Base-by-base conservation (phyloP, 2,888 invertebrate genomes). In the Gymnoscelis rufifasciata region DNA sequence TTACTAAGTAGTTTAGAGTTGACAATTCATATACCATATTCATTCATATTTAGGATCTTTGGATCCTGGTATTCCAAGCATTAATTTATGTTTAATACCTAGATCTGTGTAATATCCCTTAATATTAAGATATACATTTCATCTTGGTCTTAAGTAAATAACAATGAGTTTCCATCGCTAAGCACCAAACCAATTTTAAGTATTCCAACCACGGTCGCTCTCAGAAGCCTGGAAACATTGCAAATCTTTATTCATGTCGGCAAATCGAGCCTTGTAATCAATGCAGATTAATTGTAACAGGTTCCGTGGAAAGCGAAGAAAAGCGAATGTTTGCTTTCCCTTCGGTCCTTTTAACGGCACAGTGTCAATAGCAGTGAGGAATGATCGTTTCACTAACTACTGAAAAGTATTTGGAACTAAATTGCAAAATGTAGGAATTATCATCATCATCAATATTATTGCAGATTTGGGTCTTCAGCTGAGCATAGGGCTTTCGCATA, bases 301-400 rank as follows among this genome's bases (percentile, higher is more conserved):
- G 51, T 48, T 52, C 41, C 44, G 49, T 52, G 56, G 56, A 59
- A 54, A 60, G 56, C 47, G 50, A 51, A 57, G 62, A 61, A 70
- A 68, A 68, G 68, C 73, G 70, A 66, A 63, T 61, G 64, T 64
- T 68, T 66, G 68, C 78, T 57, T 57, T 57, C 57, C 52, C 51
- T 52, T 51, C 43, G 40, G 49, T 54, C 66, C 71, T 71, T 74
- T 74, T 60, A 59, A 61, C 73, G 29, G 33, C 36, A 43, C 13
- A 48, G 48, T 37, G 31, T 30, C 13, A 24, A 24, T 30, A 36
- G 23, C 27, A 43, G 36, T 36, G 7, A 6, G n/a, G 13, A 13
- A 13, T 19, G 11, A n/a, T 31, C 19, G 36, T 23, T 39, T 40
- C 48, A 48, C 48, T 43, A 3, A 7, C 2, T 7, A 35, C 8